A percentile compares a stretch with the other conserved stretches of the same genome.
phyloP scores from a whole-genome alignment of 2,113 vertebrate species.

The Mirza zaza region DNA sequence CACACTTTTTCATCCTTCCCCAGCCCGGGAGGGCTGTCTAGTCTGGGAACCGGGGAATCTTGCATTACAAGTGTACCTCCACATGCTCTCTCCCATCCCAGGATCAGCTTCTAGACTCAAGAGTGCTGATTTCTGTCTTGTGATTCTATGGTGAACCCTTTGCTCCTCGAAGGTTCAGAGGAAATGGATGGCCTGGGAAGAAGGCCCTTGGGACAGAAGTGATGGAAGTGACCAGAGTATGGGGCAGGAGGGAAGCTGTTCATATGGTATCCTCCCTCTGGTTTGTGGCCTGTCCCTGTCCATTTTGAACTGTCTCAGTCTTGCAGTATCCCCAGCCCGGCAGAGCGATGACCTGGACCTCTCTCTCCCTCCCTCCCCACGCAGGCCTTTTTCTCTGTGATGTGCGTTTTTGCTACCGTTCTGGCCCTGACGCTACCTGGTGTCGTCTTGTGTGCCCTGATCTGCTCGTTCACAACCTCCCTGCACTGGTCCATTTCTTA shows the following conservation, averaged over 20 bases:
- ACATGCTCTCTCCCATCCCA: not conserved
- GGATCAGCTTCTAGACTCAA: not conserved
- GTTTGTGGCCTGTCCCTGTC: not conserved
- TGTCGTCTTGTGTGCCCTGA: not conserved
- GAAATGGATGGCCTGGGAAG: not conserved
- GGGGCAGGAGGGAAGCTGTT: not conserved
- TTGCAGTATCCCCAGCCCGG: not conserved
- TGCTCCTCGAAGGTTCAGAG: not conserved
- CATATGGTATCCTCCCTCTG: not conserved
- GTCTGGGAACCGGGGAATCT: not conserved
- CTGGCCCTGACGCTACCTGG: not conserved
- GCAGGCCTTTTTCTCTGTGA: not conserved
- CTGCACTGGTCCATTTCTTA: not conserved
- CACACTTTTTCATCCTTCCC: not conserved
- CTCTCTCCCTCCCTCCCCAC: not conserved
- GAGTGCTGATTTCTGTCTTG: not conserved
- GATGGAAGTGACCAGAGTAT: not conserved
- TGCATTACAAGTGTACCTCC: not conserved
- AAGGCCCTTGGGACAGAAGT: not conserved
- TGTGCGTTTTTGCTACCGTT: not conserved
- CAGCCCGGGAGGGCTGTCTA: not conserved
- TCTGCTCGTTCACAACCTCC: not conserved
- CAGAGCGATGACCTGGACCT: not conserved
- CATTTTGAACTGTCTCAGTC: rapidly evolving
- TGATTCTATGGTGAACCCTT: not conserved